Evolutionary conservation across 2,888 invertebrate genomes (phyloP).

Genomic region (Mesorhabditis belari): DNA sequence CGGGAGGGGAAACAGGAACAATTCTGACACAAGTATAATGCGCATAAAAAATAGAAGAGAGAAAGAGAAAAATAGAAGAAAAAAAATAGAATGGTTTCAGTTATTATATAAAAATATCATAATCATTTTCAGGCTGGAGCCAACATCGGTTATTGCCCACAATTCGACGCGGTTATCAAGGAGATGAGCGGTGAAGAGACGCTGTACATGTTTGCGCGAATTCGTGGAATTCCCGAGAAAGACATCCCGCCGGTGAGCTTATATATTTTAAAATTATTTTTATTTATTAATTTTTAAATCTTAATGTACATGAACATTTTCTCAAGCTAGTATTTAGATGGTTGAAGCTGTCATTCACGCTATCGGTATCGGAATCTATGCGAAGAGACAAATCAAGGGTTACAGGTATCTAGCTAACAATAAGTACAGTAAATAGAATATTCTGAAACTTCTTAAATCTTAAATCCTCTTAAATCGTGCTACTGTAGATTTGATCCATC

Average conservation of each 20-base stretch:
- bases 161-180: slow-evolving; percentile 69
- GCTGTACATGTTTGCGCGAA: slow-evolving; percentile 64
- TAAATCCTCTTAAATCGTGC: background rate
- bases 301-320: slow-evolving; percentile 62
- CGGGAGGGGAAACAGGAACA: too few relatives aligned
- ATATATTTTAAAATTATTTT: slow-evolving; percentile 16
- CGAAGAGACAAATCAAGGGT: slow-evolving; percentile 34
- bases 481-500: background rate
- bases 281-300: slow-evolving; percentile 53
- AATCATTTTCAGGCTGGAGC: slow-evolving; percentile 19
- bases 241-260: slow-evolving; percentile 7
- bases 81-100: too few relatives aligned
- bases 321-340: slow-evolving; percentile 19
- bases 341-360: slow-evolving; percentile 30
- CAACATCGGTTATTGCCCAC: slow-evolving; percentile 67
- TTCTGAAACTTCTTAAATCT: too few relatives aligned
- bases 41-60: too few relatives aligned
- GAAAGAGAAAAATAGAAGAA: too few relatives aligned
- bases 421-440: background rate
- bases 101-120: background rate
- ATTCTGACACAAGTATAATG: too few relatives aligned
- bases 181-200: slow-evolving; percentile 70
- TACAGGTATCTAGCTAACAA: slow-evolving; percentile 10
- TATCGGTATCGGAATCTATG: slow-evolving; percentile 34
- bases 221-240: slow-evolving; percentile 62